These are phyloP conservation scores for Prunella strophiata DNA, from an alignment of 2,797 vertebrate species.

Conservation along the genomic window DNA sequence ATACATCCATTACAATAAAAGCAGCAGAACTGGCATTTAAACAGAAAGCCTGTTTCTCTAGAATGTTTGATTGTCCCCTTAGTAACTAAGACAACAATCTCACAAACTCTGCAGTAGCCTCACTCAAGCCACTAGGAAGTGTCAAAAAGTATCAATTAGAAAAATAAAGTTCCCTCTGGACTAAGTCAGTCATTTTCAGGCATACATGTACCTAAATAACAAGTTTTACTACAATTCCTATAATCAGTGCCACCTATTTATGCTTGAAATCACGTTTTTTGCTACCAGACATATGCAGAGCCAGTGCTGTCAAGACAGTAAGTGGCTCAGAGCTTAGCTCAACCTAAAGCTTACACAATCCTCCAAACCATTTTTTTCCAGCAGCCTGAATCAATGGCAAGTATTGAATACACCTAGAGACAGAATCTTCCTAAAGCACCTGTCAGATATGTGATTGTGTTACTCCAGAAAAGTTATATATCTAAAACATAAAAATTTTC, in stretches of 20 bases:
- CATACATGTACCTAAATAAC: not conserved
- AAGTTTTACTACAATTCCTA: not conserved
- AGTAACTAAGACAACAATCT: not conserved
- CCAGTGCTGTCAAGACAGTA: not conserved
- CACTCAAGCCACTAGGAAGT: not conserved
- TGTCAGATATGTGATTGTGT: not conserved
- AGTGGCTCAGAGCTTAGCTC: not conserved
- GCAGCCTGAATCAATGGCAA: not conserved
- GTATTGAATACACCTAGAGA: not conserved
- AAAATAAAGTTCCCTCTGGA: not conserved
- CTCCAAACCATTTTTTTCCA: not conserved
- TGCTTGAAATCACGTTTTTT: not conserved
- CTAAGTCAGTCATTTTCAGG: not conserved
- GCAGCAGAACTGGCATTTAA: not conserved
- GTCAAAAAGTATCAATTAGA: not conserved
- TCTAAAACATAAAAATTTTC: not conserved
- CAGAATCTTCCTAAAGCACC: not conserved
- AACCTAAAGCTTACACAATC: not conserved
- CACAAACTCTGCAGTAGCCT: not conserved
- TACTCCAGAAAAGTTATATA: not conserved
- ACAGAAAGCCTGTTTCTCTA: not conserved
- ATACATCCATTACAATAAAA: not conserved
- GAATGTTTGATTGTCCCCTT: not conserved
- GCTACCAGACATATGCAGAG: not conserved
- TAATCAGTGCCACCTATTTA: not conserved